These are phyloP conservation scores for Myrmophylax atrothorax DNA, from an alignment of 2,113 vertebrate species.

Conservation along the genomic window DNA sequence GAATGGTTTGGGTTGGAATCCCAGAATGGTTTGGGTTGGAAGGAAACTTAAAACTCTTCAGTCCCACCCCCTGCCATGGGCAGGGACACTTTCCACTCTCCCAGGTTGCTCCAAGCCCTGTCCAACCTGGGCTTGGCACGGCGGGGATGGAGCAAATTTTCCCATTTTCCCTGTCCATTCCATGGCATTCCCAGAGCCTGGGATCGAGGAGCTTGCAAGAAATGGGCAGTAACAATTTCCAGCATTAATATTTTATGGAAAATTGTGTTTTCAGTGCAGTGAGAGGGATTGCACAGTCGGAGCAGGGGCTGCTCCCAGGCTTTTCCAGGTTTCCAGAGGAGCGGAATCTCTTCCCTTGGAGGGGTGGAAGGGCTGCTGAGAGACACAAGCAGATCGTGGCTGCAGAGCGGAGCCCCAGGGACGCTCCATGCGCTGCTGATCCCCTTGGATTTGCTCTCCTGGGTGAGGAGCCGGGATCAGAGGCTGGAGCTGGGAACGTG, in stretches of 20 bases:
- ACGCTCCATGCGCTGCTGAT: rapidly evolving
- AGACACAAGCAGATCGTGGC: rapidly evolving
- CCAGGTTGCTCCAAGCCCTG: not conserved
- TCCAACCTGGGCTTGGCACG: not conserved
- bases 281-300: rapidly evolving
- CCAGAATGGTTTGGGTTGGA: not conserved
- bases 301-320: not conserved
- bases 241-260: not conserved
- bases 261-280: not conserved
- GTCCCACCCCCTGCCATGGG: not conserved
- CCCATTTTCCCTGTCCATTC: not conserved
- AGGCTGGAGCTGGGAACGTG: not conserved
- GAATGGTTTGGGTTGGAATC: not conserved
- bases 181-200: rapidly evolving
- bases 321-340: not conserved
- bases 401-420: rapidly evolving
- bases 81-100: not conserved
- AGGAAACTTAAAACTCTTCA: not conserved
- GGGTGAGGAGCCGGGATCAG: not conserved
- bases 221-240: rapidly evolving
- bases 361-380: not conserved
- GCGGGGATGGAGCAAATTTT: not conserved
- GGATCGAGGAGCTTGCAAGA: rapidly evolving
- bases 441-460: rapidly evolving
- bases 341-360: not conserved